phyloP scores from a whole-genome alignment of 2,113 vertebrate genomes.

The Rattus rattus region DNA sequence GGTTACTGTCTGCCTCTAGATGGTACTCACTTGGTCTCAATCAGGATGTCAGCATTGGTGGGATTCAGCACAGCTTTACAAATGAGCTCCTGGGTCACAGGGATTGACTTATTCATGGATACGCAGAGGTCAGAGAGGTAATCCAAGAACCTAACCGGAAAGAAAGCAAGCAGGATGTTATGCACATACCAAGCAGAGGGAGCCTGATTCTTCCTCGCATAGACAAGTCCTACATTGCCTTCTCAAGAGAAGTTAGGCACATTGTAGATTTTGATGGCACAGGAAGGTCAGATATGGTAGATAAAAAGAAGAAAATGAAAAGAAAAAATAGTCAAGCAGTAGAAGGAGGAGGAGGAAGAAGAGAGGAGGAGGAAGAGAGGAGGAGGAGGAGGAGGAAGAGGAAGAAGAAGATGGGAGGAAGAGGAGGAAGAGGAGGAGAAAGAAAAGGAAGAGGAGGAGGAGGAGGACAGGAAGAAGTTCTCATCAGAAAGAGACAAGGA shows the following conservation, averaged over 20 bases:
- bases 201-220: accelerated
- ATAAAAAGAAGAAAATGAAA: neutral
- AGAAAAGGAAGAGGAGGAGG: neutral
- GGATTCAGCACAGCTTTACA: constrained; percentile 97
- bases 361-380: no score
- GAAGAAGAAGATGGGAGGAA: no score
- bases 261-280: neutral
- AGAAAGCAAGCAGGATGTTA: neutral
- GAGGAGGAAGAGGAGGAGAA: no score
- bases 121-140: constrained; percentile 98
- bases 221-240: neutral
- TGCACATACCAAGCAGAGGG: neutral
- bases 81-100: constrained; percentile 98
- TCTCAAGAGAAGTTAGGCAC: neutral
- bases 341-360: no score
- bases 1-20: neutral
- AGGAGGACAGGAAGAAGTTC: neutral
- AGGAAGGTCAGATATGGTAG: neutral
- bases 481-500: neutral
- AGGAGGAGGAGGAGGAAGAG: no score
- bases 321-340: neutral
- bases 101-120: constrained; percentile 99
- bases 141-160: constrained; percentile 93
- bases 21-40: constrained; percentile 95
- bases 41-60: constrained; percentile 96